Evolutionary conservation across 2,888 invertebrate genomes (phyloP), one percentile per base, ranked within the genome.

Genomic region (Chrysolina haemoptera): DNA sequence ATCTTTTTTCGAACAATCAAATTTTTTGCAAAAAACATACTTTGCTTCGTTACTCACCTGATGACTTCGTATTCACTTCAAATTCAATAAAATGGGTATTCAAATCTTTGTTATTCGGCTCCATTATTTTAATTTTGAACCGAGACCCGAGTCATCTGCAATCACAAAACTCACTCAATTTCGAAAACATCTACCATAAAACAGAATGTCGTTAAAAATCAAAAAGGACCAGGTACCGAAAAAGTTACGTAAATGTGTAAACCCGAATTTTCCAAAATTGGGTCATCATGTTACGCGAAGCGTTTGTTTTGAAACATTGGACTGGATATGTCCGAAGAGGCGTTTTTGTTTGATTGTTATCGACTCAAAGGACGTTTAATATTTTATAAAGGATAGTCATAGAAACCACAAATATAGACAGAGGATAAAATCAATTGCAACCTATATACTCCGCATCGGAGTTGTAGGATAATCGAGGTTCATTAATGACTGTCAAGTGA

Each of bases 371-470:
- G 68, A 43, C 40, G 64, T 64, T 79, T 73, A 79, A 79, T 79
- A 76, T 77, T 79, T 78, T 80, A 83, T 82, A 77, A 78, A 76
- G 71, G 71, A 78, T 78, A 76, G 80, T 79, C 83, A 84, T 83
- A 83, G 83, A 82, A 81, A 83, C 81, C 77, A 76, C 70, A 79
- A 77, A 82, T 85, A 86, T 86, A 85, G 83, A 87, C 85, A 86
- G 80, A 83, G 75, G 69, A 83, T 82, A 85, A 87, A 87, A 87
- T 87, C 87, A 86, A 87, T 87, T 86, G 84, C 80, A 82, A 80
- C 81, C 82, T 76, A 81, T 78, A 79, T 83, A 53, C 20, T 79
- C 77, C 73, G 75, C 40, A 68, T 68, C 62, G 53, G 53, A 46
- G 71, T 71, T 48, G 46, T 70, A 64, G 59, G 65, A 73, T 75